Base-by-base conservation (phyloP, 2,888 invertebrate genomes). In the Cotesia congregata region DNA sequence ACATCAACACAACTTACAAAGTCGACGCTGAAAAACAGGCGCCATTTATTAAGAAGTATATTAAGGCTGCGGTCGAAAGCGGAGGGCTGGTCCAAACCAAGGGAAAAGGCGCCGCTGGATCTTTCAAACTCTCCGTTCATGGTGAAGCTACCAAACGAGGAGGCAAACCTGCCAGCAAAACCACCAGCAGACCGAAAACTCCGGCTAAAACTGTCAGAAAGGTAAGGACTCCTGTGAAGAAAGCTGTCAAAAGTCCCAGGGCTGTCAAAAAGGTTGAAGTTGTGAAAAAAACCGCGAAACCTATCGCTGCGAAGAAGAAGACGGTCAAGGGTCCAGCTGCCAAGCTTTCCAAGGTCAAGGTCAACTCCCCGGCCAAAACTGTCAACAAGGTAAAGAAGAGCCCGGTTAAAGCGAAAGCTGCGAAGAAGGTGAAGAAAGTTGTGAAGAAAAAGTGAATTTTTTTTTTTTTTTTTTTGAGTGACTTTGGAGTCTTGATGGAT, bases 11-110 rank as follows among this genome's bases (percentile, higher is more conserved):
- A 41, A 92, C 91, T 77, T 92, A 93, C 90, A 92, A 91, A 79
- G 90, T 93, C 6, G 93, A 93, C 85, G 90, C 90, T 1, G 91
- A 92, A 80, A 93, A 92, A 82, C 85, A 91, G 71, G 90, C 91
- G 0, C 91, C 91, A 5, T 92, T 91, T 88, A 93, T 94, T 82
- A 92, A 91, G 81, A 92, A 92, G 80, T 92, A 91, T 82, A 82
- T 93, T 76, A 93, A 92, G 85, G 86, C 88, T 20, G 92, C 92
- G 15, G 91, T 93, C 9, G 90, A 88, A 15, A 89, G 88, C 65
- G 91, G 92, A 7, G 86, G 86, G 6, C 83, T 92, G 50, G 88
- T 91, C 71, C 91, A 91, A 85, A 90, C 91, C 38, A 92, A 91
- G 83, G 92, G 91, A 76, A 91, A 91, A 84, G 91, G 91, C 0